Evolutionary conservation across 2,888 invertebrate species (phyloP), one percentile per base, ranked within the genome.

Genomic region (Acanthopleura granulata): DNA sequence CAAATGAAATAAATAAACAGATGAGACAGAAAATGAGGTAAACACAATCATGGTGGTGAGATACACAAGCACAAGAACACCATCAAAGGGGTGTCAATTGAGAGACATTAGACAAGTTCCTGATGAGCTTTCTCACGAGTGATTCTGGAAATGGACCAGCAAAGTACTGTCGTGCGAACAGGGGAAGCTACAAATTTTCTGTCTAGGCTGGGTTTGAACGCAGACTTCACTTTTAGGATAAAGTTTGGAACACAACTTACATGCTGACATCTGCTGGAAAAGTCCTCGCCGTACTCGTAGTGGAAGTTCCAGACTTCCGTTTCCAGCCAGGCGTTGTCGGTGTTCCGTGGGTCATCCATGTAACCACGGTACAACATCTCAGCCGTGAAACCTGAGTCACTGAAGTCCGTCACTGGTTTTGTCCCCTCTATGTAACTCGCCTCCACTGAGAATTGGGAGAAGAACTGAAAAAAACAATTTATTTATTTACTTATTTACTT

Each of bases 271-370:
- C 81, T 82, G 0, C 80, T 77, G 73, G 87, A 85, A 80, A 87
- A 85, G 25, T 75, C 79, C 74, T 88, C 86, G 14, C 83, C 84
- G 57, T 80, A 74, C 66, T 86, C 83, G 75, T 86, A 88, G 72
- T 88, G 87, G 75, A 88, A 87, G 81, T 86, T 88, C 88, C 88
- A 88, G 15, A 88, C 85, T 75, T 87, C 87, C 0, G 89, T 86
- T 75, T 87, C 87, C 18, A 84, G 80, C 87, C 87, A 87, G 57
- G 86, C 85, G 76, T 87, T 87, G 81, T 87, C 87, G 0, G 90
- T 90, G 77, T 90, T 90, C 25, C 83, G 76, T 0, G 87, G 86
- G 80, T 90, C 89, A 77, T 90, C 90, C 70, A 90, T 83, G 78
- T 90, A 90, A 6, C 89, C 89, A 51, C 84, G 81, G 77, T 87